Evolutionary conservation across 2,888 invertebrate species (phyloP).

Genomic region (Xanthorhoe designata): DNA sequence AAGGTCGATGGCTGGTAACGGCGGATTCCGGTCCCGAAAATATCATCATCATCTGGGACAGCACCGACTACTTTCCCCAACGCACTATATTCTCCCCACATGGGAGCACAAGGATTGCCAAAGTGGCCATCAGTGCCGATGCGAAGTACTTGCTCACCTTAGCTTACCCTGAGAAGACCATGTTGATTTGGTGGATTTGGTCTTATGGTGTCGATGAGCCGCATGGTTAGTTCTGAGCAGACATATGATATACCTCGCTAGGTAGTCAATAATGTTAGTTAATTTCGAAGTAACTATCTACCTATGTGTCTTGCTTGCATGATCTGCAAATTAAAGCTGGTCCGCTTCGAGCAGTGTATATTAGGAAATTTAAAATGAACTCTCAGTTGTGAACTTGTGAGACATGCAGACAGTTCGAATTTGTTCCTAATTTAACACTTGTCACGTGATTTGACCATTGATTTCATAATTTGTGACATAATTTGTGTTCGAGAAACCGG

Average conservation of each 20-base stretch:
- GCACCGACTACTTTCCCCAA: slow-evolving; percentile 74
- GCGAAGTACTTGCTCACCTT: slow-evolving; percentile 86
- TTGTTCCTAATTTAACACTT: too few relatives aligned
- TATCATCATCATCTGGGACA: slow-evolving; percentile 86
- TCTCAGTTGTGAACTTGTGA: too few relatives aligned
- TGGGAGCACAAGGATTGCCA: slow-evolving; percentile 63
- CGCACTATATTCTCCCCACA: slow-evolving; percentile 85
- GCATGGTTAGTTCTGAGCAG: slow-evolving; percentile 73
- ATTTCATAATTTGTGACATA: too few relatives aligned
- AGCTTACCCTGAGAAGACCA: slow-evolving; percentile 74
- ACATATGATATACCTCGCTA: background rate
- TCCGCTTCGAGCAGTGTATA: too few relatives aligned
- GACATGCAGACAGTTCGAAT: too few relatives aligned
- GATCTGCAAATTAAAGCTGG: too few relatives aligned
- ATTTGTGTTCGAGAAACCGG: too few relatives aligned
- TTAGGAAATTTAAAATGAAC: too few relatives aligned
- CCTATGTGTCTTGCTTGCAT: too few relatives aligned
- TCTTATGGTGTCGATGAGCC: slow-evolving; percentile 79
- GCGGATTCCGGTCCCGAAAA: slow-evolving; percentile 86
- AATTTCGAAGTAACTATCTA: too few relatives aligned
- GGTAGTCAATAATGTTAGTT: too few relatives aligned
- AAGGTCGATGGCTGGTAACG: slow-evolving; percentile 86
- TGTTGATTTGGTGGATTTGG: slow-evolving; percentile 87
- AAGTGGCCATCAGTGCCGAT: slow-evolving; percentile 81
- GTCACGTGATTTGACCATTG: too few relatives aligned